phyloP scores from a whole-genome alignment of 37 sponge, comb jelly and placozoan genomes.

The Aphrocallistes beatrix region DNA sequence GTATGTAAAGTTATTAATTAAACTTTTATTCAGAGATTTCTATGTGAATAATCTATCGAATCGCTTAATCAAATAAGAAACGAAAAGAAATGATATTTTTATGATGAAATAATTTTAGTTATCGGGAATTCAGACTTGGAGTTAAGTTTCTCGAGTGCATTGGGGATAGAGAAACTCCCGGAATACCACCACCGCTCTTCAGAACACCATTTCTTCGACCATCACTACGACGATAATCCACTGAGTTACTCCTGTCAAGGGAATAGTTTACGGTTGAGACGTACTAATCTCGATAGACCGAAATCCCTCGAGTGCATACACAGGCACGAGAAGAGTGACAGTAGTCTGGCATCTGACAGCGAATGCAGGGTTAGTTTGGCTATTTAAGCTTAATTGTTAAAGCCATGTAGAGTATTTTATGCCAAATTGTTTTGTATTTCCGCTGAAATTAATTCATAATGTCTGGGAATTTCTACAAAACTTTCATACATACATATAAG shows the following conservation, averaged over 20 bases:
- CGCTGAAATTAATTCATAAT: no score
- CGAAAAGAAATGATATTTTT: no score
- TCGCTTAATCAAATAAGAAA: no score
- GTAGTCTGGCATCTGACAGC: neutral
- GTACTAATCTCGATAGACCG: neutral
- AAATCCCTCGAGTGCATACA: neutral
- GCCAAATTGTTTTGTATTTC: no score
- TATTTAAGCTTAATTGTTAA: no score
- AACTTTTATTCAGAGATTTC: no score
- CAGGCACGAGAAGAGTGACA: neutral
- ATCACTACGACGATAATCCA: neutral
- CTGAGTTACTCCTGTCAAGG: neutral
- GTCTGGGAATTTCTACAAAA: no score
- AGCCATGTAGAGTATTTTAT: no score
- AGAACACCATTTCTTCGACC: neutral
- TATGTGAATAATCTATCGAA: no score
- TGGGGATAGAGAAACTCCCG: no score
- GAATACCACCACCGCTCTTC: neutral
- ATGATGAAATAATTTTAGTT: neutral
- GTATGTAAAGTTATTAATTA: no score
- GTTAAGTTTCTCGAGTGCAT: neutral
- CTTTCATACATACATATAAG: no score
- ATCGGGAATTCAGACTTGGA: slow-evolving; percentile 6
- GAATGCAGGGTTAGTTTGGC: neutral
- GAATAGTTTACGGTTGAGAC: neutral